phyloP scores from a whole-genome alignment of 2,113 vertebrate genomes.

The Cranoglanis bouderius region DNA sequence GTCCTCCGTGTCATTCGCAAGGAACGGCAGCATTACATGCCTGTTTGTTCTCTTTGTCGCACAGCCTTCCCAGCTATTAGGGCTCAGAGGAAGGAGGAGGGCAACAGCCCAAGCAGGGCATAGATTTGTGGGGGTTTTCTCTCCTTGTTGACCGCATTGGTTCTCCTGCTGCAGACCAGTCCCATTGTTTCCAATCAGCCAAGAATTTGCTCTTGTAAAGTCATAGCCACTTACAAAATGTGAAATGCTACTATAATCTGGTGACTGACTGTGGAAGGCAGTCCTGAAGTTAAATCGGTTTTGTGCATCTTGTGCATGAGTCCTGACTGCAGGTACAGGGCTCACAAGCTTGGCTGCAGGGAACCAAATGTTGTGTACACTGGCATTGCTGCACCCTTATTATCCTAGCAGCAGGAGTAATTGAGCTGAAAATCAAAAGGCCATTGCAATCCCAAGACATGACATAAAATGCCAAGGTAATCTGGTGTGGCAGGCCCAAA shows the following conservation, averaged over 20 bases:
- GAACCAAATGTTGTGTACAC: conserved; percentile 18
- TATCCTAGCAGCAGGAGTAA: conserved; percentile 70
- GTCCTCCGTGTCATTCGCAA: conserved; percentile 68
- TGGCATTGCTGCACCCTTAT: conserved; percentile 4
- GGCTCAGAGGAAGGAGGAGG: conserved; percentile 17
- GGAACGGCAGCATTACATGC: conserved; percentile 76
- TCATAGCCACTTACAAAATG: conserved; percentile 1
- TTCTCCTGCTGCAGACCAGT: conserved; percentile 36
- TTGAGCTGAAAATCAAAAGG: conserved; percentile 79
- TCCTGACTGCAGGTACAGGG: not conserved
- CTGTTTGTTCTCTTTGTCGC: conserved; percentile 76
- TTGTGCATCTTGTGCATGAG: not conserved
- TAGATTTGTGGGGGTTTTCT: conserved; percentile 25
- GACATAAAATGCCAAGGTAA: conserved; percentile 69
- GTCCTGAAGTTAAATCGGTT: not conserved
- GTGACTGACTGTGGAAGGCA: conserved; percentile 7
- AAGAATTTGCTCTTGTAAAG: conserved; percentile 40
- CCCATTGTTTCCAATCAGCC: conserved; percentile 46
- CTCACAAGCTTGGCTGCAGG: not conserved
- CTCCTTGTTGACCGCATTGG: conserved; percentile 23
- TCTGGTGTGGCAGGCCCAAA: conserved; percentile 65
- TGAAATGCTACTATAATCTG: conserved; percentile 9
- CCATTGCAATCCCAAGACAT: conserved; percentile 65
- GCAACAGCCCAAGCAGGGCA: conserved; percentile 21
- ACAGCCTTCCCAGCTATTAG: conserved; percentile 66